Evolutionary conservation across 2,888 invertebrate genomes (phyloP).

Genomic region (Metalampra italica): DNA sequence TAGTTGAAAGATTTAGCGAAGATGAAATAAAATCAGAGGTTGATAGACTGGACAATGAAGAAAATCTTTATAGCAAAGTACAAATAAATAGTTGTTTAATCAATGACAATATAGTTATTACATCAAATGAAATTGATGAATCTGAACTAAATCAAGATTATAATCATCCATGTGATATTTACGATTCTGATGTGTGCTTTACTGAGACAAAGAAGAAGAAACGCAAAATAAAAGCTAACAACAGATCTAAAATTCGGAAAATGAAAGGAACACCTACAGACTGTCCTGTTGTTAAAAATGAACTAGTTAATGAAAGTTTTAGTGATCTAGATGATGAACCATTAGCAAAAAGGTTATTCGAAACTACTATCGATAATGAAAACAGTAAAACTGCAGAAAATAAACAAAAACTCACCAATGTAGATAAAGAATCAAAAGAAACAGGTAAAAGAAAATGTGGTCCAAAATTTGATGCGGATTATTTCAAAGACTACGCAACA

Average conservation of each 20-base stretch:
- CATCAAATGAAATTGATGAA: not conserved
- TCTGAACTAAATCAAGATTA: not conserved
- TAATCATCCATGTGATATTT: not conserved
- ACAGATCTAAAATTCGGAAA: conserved; percentile 1
- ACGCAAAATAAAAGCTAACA: not conserved
- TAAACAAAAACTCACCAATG: conserved; percentile 4
- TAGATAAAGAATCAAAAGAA: conserved; percentile 6
- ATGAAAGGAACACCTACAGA: conserved; percentile 13
- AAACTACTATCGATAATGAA: not conserved
- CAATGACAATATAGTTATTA: not conserved
- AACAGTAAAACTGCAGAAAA: not conserved
- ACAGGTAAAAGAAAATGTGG: not conserved
- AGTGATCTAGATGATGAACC: conserved; percentile 29
- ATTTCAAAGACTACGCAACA: conserved; percentile 33
- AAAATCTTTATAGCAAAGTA: not conserved
- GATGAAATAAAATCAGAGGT: not conserved
- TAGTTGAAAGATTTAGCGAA: not conserved
- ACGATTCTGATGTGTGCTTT: too few relatives aligned
- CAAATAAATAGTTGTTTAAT: not conserved
- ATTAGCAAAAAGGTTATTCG: conserved; percentile 13
- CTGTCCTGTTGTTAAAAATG: conserved; percentile 8
- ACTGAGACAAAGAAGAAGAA: not conserved
- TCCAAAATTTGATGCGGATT: conserved; percentile 15
- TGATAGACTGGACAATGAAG: not conserved
- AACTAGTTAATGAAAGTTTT: conserved; percentile 9